Evolutionary conservation across 2,797 vertebrate species (phyloP).

Genomic region (Erpetoichthys calabaricus): DNA sequence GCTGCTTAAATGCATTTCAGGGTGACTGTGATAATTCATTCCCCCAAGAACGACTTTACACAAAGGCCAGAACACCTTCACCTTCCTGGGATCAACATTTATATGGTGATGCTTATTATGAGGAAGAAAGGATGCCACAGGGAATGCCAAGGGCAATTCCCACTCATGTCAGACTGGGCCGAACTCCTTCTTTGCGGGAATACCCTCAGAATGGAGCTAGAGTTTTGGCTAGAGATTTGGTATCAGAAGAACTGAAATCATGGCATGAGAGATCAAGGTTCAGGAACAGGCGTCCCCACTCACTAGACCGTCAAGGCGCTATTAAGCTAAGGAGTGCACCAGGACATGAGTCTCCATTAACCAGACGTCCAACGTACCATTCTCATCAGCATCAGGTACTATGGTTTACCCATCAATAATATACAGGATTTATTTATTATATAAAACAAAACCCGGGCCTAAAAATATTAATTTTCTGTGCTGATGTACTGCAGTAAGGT

Average conservation of each 20-base stretch:
- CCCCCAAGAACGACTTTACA: no score
- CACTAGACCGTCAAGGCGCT: slow-evolving; percentile 66
- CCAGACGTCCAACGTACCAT: slow-evolving; percentile 21
- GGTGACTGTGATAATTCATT: no score
- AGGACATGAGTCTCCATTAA: slow-evolving; percentile 27
- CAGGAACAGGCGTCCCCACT: slow-evolving; percentile 48
- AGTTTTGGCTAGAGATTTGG: slow-evolving; percentile 45
- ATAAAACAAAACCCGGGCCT: no score
- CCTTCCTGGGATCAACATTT: no score
- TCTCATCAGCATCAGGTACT: no score
- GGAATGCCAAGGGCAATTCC: slow-evolving; percentile 26
- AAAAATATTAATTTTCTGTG: no score
- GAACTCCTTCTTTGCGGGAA: slow-evolving; percentile 59
- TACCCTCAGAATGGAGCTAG: slow-evolving; percentile 30
- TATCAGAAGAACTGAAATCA: slow-evolving; percentile 64
- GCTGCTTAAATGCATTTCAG: no score
- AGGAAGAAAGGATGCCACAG: slow-evolving; percentile 34
- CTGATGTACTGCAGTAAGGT: no score
- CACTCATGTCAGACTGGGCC: slow-evolving; percentile 45
- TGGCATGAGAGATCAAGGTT: slow-evolving; percentile 70
- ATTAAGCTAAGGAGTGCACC: slow-evolving; percentile 41
- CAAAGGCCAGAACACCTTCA: no score
- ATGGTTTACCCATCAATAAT: no score
- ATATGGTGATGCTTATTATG: no score
- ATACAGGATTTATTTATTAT: no score